Evolutionary conservation across 2,888 invertebrate species (phyloP).

Genomic region (Deroplatys truncata): DNA sequence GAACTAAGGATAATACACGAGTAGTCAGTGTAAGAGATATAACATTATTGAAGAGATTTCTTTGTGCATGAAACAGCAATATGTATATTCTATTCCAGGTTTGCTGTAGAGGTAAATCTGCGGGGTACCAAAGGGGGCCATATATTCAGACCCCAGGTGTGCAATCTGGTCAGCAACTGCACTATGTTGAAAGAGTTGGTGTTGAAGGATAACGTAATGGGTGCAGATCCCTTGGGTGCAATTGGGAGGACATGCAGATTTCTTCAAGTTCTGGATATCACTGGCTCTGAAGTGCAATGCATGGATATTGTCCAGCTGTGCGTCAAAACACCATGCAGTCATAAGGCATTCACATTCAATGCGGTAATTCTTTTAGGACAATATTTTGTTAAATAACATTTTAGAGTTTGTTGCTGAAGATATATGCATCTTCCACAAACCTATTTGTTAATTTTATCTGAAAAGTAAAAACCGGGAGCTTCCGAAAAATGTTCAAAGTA

Average conservation of each 20-base stretch:
- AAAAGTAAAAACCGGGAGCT: no score
- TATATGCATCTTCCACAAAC: neutral
- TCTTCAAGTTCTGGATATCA: constrained; percentile 20
- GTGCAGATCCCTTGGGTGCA: constrained; percentile 3
- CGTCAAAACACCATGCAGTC: neutral
- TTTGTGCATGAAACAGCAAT: no score
- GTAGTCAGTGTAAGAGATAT: no score
- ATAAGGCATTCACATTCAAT: neutral
- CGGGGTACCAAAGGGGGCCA: neutral
- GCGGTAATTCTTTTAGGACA: neutral
- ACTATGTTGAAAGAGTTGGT: constrained; percentile 21
- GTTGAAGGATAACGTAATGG: constrained; percentile 16
- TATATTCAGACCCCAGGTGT: neutral
- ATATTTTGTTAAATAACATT: neutral
- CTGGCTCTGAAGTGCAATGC: constrained; percentile 19
- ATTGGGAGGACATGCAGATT: constrained; percentile 21
- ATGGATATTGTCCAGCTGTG: constrained; percentile 16
- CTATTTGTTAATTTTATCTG: no score
- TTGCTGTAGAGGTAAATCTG: neutral
- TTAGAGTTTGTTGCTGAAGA: neutral
- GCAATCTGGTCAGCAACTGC: constrained; percentile 16
- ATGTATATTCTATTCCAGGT: neutral
- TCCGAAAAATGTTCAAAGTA: no score
- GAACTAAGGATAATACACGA: no score
- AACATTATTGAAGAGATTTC: no score